Conservation (phyloP, 2,113 vertebrate genomes). For the Apodemus speciosus region DNA sequence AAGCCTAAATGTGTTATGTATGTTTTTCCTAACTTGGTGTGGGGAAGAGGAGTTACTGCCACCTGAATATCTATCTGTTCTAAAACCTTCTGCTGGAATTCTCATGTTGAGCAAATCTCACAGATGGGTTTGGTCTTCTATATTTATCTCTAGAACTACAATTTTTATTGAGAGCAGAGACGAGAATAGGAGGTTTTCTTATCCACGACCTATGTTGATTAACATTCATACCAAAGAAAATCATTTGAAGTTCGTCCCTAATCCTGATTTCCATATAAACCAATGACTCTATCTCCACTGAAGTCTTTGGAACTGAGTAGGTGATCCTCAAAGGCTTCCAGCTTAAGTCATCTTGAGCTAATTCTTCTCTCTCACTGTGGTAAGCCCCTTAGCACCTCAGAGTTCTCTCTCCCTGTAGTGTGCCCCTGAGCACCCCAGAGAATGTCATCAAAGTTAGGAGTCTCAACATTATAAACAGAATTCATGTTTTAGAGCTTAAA, state of each 20-base stretch:
- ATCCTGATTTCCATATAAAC: neutral
- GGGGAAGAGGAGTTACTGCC: too few species aligned
- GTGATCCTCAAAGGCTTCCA: neutral
- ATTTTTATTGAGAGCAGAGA: neutral
- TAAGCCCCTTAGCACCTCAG: too few species aligned
- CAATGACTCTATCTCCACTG: neutral
- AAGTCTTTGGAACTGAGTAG: neutral
- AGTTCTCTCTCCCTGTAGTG: neutral
- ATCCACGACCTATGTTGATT: neutral
- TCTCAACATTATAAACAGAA: neutral
- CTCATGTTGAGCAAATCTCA: constrained; percentile 29
- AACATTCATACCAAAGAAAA: neutral
- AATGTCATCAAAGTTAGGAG: neutral
- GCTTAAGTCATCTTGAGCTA: neutral
- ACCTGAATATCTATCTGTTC: neutral
- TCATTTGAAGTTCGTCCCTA: constrained; percentile 17
- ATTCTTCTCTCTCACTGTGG: neutral
- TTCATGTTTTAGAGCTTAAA: neutral
- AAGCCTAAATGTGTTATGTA: neutral
- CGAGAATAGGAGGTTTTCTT: neutral
- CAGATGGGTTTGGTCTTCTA: neutral
- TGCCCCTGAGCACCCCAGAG: neutral
- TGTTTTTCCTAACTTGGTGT: neutral
- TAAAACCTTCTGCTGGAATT: neutral
- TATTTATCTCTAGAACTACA: neutral